Conservation (phyloP, 2,113 vertebrate genomes). For the Nesogale talazaci region DNA sequence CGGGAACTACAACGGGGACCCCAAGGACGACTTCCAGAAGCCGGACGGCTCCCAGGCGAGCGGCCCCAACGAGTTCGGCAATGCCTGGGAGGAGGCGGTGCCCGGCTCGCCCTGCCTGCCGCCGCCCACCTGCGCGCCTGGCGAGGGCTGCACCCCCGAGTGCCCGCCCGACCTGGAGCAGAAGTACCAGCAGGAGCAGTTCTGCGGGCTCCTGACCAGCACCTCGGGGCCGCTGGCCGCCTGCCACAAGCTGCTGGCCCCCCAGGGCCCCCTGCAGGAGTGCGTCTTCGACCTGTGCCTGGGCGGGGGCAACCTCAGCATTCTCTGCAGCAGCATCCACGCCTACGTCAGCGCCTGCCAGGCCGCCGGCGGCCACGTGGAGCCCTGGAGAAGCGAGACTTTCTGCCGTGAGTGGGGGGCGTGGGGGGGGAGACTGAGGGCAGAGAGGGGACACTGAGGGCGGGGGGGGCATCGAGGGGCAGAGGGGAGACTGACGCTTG, state of each 20-base stretch:
- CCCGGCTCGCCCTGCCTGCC: not conserved
- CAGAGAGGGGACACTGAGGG: rapidly evolving
- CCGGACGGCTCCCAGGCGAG: constrained; percentile 39
- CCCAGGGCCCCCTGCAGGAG: constrained; percentile 61
- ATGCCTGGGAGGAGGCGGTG: constrained; percentile 74
- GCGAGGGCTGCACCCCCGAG: not conserved
- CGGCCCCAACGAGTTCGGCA: constrained; percentile 52
- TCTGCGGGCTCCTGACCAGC: constrained; percentile 81
- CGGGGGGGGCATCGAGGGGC: not conserved
- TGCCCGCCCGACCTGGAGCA: constrained; percentile 74
- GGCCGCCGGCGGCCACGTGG: constrained; percentile 72
- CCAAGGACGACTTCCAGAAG: constrained; percentile 78
- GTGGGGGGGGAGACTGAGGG: not conserved
- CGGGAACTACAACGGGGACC: constrained; percentile 81
- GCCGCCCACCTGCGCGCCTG: not conserved
- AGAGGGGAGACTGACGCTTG: not conserved
- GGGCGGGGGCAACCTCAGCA: not conserved
- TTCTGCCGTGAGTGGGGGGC: constrained; percentile 88
- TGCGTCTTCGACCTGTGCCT: constrained; percentile 82
- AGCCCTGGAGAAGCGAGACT: constrained; percentile 86
- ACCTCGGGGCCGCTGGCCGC: constrained; percentile 75
- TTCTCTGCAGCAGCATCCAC: constrained; percentile 88
- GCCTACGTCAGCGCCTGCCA: constrained; percentile 89
- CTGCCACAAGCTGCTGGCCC: constrained; percentile 77
- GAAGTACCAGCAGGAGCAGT: constrained; percentile 80